Base-by-base conservation (phyloP, 2,797 vertebrate species). In the Falco concolor region DNA sequence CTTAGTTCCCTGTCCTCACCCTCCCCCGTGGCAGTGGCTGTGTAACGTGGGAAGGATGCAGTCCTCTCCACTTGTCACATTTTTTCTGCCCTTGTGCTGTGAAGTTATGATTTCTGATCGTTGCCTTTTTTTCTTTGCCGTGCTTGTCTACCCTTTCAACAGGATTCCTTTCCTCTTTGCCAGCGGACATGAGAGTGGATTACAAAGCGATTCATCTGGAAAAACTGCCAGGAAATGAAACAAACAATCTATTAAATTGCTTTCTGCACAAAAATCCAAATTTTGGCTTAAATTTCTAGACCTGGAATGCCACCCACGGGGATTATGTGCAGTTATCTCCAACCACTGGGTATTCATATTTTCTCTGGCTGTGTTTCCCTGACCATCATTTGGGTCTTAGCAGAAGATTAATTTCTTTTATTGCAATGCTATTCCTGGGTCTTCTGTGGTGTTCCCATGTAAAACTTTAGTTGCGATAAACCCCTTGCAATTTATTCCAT, bases 281-380 rank as follows among this genome's bases (percentile, higher is more conserved):
- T 94, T 95, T 49, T 86, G 67, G 15, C 24, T 90, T 68, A 73
- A 65, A 85, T 89, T 84, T 80, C 56, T 64, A 27, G 50, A 83
- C 40, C 36, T 85, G 40, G 25, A 91, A 88, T 91, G 79, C 44
- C 28, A 88, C 38, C 47, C 1, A 0, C 38, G 47, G 75, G n/a
- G 12, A 72, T 68, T 87, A 57, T 17, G 18, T 59, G 65, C 53
- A 78, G 57, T 69, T 89, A 83, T 68, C 53, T 91, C 75, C 65
- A 56, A 2, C n/a, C 0, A 0, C 56, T 57, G 78, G 34, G 32
- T 90, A 60, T 65, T 93, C 61, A 13, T 86, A 30, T 75, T 91
- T 61, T 63, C 57, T 78, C 42, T 65, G 61, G 9, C 25, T 56
- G 28, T 57, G 17, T 56, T 84, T 85, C 23, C 44, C 60, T 87